phyloP scores from a whole-genome alignment of 2,113 vertebrate genomes.

The Stigmatopora argus region DNA sequence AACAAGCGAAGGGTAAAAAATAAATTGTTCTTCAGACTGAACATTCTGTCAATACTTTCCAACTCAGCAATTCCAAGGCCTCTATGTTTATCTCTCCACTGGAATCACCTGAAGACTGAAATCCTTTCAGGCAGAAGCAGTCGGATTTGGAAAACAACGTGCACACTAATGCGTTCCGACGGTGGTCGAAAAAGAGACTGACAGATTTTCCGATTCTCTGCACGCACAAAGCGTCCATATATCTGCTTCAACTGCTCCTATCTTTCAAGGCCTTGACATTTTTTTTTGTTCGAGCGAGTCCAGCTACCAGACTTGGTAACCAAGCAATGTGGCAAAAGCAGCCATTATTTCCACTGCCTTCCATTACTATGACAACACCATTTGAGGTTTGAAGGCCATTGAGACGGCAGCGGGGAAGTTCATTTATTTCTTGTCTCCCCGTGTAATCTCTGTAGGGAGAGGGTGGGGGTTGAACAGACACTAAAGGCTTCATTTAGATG shows the following conservation, averaged over 20 bases:
- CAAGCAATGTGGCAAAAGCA: conserved; percentile 53
- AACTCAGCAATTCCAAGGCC: conserved; percentile 1
- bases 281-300: conserved; percentile 27
- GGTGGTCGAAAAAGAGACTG: conserved; percentile 8
- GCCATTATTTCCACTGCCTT: conserved; percentile 57
- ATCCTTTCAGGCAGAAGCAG: conserved; percentile 7
- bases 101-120: neutral
- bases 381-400: conserved; percentile 54
- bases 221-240: conserved; percentile 4
- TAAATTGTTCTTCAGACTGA: neutral
- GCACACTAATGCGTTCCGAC: conserved; percentile 17
- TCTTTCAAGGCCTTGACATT: conserved; percentile 32
- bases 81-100: neutral
- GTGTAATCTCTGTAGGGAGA: conserved; percentile 32
- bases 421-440: conserved; percentile 51
- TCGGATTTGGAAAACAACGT: conserved; percentile 18
- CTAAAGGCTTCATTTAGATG: conserved; percentile 26
- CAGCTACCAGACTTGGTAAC: conserved; percentile 38
- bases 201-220: conserved; percentile 1
- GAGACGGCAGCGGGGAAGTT: conserved; percentile 51
- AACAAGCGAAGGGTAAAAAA: neutral
- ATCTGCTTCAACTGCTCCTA: neutral
- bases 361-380: conserved; percentile 68
- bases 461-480: neutral
- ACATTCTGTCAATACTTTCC: neutral